Evolutionary conservation across 2,797 vertebrate species (phyloP).

Genomic region (Todus mexicanus): DNA sequence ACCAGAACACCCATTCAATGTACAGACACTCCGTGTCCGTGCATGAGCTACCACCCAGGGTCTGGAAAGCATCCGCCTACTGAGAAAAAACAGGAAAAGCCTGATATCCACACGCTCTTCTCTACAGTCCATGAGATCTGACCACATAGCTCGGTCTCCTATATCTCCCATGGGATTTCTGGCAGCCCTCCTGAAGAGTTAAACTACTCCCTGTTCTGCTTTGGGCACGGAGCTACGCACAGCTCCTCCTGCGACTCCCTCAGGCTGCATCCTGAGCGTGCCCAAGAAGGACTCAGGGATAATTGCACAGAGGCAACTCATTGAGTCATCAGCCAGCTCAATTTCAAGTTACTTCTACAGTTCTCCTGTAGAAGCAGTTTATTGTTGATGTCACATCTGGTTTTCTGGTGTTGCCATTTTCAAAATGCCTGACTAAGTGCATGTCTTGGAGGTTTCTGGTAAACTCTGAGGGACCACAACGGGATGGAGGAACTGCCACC

Average conservation of each 20-base stretch:
- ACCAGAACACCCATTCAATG: neutral
- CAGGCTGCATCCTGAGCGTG: neutral
- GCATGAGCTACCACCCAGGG: neutral
- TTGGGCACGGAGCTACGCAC: neutral
- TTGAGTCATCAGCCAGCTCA: slow-evolving; percentile 21
- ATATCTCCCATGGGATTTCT: neutral
- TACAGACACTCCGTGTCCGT: neutral
- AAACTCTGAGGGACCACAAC: neutral
- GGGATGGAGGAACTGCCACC: neutral
- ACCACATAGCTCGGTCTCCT: neutral
- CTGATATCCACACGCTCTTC: neutral
- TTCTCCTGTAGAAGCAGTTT: neutral
- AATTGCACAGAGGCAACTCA: slow-evolving; percentile 29
- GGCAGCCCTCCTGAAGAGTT: neutral
- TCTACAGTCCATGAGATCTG: neutral
- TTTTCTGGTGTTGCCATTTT: neutral
- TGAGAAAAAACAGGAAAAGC: neutral
- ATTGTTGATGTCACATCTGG: neutral
- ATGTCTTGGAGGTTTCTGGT: neutral
- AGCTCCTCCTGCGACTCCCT: neutral
- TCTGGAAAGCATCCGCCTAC: neutral
- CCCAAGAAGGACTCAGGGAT: neutral
- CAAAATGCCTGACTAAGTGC: neutral
- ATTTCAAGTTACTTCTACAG: neutral
- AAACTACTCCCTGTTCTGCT: neutral